phyloP scores from a whole-genome alignment of 2,888 invertebrate species.

The Alsophila aescularia region DNA sequence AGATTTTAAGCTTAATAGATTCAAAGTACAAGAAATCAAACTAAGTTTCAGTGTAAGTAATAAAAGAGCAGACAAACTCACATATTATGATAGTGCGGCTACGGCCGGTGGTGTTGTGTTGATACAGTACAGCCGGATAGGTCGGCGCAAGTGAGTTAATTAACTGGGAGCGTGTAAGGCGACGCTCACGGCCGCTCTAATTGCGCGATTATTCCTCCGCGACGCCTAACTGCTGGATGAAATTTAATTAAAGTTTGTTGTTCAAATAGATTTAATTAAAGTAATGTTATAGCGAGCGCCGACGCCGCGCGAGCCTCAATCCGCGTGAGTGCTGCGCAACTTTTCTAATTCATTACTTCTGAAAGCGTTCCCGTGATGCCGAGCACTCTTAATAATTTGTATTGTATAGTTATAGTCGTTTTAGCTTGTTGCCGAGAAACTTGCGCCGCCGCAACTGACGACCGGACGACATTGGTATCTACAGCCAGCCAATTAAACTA shows the following conservation, averaged over 20 bases:
- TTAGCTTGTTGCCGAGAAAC: conserved; percentile 38
- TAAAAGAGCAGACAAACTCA: conserved; percentile 12
- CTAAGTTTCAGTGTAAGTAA: background rate
- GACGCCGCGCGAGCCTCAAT: conserved; percentile 73
- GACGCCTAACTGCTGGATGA: conserved; percentile 85
- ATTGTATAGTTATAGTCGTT: conserved; percentile 78
- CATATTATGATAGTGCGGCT: conserved; percentile 20
- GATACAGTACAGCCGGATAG: conserved; percentile 61
- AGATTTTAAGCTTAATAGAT: too few relatives aligned
- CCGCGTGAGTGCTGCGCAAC: conserved; percentile 84
- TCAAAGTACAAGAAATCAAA: too few relatives aligned
- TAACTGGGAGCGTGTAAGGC: conserved; percentile 83
- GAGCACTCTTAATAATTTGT: conserved; percentile 84
- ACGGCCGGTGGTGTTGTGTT: conserved; percentile 41
- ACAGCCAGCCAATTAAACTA: conserved; percentile 52
- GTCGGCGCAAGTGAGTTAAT: conserved; percentile 82
- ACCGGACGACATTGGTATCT: conserved; percentile 24
- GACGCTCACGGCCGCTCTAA: conserved; percentile 84
- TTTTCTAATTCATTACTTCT: conserved; percentile 85
- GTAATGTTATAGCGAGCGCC: conserved; percentile 83
- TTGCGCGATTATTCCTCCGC: conserved; percentile 84
- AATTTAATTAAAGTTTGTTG: conserved; percentile 86
- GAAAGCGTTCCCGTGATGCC: conserved; percentile 84
- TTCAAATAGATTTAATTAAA: conserved; percentile 86
- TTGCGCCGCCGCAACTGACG: conserved; percentile 25